A percentile compares a stretch with the other conserved stretches of the same genome.
Conservation (phyloP, 2,888 invertebrate genomes). For the Athalia circularis region DNA sequence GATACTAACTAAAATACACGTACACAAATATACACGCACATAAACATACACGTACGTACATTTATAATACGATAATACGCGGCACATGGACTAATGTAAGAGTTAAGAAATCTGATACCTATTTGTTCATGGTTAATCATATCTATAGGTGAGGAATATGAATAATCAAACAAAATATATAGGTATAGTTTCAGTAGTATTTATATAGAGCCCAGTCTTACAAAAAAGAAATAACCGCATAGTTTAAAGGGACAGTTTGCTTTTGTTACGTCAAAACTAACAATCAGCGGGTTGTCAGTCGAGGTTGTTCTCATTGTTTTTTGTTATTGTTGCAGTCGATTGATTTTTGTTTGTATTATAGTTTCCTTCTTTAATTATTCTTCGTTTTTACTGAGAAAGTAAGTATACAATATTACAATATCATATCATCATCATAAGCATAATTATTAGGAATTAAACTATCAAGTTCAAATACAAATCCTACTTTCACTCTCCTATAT, state of each 20-base stretch:
- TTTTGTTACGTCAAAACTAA: conserved; percentile 67
- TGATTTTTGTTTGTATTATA: not conserved
- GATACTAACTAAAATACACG: not conserved
- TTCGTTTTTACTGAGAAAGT: conserved; percentile 68
- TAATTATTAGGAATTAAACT: conserved; percentile 72
- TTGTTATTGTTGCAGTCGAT: not conserved
- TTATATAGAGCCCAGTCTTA: conserved; percentile 75
- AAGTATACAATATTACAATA: conserved; percentile 71
- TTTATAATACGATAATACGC: not conserved
- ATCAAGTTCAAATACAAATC: conserved; percentile 73
- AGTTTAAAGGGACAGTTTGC: conserved; percentile 71
- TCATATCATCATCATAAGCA: conserved; percentile 67
- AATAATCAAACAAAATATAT: conserved; percentile 70
- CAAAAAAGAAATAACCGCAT: conserved; percentile 72
- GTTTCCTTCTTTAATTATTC: conserved; percentile 48
- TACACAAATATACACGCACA: not conserved
- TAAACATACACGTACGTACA: not conserved
- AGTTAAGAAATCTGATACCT: too few species aligned
- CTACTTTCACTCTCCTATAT: conserved; percentile 73
- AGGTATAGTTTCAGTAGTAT: conserved; percentile 72
- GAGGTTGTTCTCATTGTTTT: conserved; percentile 50
- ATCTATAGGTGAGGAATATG: conserved; percentile 59
- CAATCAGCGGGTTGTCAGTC: conserved; percentile 70
- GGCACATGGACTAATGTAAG: too few species aligned
- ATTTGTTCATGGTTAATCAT: not conserved